Percentiles rank a stretch among this genome's conserved stretches.
Conservation (phyloP, 2,113 vertebrate species). For the Chlorodrepanis virens region DNA sequence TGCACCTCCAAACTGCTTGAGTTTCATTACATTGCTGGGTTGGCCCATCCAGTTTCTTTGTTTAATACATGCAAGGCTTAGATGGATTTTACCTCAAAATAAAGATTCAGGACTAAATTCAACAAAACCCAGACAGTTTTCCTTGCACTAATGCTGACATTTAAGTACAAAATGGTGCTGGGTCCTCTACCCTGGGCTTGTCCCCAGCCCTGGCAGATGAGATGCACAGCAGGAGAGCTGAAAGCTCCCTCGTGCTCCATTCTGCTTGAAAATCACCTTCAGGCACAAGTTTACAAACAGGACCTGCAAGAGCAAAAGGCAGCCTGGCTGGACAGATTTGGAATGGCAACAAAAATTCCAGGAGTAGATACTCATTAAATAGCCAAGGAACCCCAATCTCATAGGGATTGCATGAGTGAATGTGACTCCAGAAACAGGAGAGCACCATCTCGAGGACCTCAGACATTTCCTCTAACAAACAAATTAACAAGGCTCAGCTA, state of each 20-base stretch:
- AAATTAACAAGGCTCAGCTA: neutral
- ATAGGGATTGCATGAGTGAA: accelerated
- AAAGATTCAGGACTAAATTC: neutral
- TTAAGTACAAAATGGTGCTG: neutral
- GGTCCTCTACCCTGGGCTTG: neutral
- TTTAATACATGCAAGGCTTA: neutral
- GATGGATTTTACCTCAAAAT: neutral
- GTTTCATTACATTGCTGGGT: neutral
- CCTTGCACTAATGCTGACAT: neutral
- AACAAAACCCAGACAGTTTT: neutral
- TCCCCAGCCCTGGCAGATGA: neutral
- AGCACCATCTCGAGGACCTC: neutral
- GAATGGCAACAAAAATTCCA: neutral
- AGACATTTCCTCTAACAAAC: neutral
- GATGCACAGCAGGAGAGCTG: neutral
- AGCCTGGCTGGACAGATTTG: neutral
- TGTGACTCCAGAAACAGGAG: neutral
- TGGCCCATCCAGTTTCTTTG: neutral
- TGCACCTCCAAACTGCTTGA: neutral
- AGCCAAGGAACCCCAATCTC: neutral
- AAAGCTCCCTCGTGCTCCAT: neutral
- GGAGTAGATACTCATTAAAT: neutral
- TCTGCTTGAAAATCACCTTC: neutral
- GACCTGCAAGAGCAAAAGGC: neutral
- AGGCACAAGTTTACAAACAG: neutral